These are phyloP conservation scores for Mormyrops attenuatus DNA, from an alignment of 2,797 vertebrate species.

Conservation along the genomic window DNA sequence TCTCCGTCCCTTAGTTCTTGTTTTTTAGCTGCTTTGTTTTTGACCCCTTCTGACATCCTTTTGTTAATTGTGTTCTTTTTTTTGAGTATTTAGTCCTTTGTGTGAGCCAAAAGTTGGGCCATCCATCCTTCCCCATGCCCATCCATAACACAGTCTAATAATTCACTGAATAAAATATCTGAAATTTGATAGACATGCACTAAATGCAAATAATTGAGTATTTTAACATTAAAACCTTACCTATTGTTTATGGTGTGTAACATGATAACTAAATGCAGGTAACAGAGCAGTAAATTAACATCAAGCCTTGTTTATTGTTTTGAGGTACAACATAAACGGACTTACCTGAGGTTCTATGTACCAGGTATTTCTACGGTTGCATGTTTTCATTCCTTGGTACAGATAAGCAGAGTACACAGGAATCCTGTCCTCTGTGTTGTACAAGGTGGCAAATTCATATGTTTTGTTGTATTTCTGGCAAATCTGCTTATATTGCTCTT, in stretches of 20 bases:
- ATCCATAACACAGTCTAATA: neutral
- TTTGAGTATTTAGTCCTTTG: too few species aligned
- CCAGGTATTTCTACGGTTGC: neutral
- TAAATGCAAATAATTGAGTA: neutral
- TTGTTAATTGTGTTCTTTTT: too few species aligned
- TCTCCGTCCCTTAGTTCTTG: too few species aligned
- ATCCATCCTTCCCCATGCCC: too few species aligned
- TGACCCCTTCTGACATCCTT: too few species aligned
- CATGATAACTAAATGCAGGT: neutral
- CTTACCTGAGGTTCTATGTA: neutral
- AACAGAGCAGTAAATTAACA: neutral
- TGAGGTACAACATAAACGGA: neutral
- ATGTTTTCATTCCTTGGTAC: neutral
- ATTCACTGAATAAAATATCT: neutral
- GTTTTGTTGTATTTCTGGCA: neutral
- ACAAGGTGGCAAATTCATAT: slow-evolving; percentile 7
- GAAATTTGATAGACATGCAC: neutral
- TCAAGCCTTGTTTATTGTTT: neutral
- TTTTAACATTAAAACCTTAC: neutral
- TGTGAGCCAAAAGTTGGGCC: too few species aligned
- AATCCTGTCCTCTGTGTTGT: neutral
- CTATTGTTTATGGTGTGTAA: neutral
- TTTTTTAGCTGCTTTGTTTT: too few species aligned
- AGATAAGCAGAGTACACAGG: slow-evolving; percentile 1
- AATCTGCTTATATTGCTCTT: neutral